These are phyloP conservation scores for Girardinichthys multiradiatus DNA, from an alignment of 2,113 vertebrate species.

Conservation along the genomic window DNA sequence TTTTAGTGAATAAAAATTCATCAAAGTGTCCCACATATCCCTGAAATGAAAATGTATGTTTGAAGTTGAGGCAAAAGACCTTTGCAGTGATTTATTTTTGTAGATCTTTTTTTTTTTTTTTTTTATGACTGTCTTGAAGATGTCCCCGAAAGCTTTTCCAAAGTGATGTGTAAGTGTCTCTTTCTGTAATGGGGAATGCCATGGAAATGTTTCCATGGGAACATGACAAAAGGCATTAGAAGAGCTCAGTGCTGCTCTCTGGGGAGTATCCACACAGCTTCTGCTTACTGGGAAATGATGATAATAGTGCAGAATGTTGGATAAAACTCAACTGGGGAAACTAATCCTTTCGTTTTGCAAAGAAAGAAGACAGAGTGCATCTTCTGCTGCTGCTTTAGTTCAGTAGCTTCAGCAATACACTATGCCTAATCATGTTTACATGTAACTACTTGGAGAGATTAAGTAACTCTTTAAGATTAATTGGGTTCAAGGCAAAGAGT, in stretches of 20 bases:
- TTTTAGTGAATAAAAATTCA: not conserved
- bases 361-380: slow-evolving; percentile 39
- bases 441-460: slow-evolving; percentile 10
- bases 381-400: slow-evolving; percentile 29
- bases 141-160: slow-evolving; percentile 53
- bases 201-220: slow-evolving; percentile 78
- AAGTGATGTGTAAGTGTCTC: slow-evolving; percentile 77
- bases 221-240: slow-evolving; percentile 68
- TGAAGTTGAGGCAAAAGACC: slow-evolving; percentile 45
- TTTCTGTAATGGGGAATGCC: slow-evolving; percentile 76
- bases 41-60: slow-evolving; percentile 9
- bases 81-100: slow-evolving; percentile 52
- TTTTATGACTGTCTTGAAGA: slow-evolving; percentile 56
- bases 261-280: slow-evolving; percentile 71
- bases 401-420: not conserved
- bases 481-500: slow-evolving; percentile 1
- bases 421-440: slow-evolving; percentile 19
- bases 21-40: not conserved
- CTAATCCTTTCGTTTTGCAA: slow-evolving; percentile 56
- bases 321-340: slow-evolving; percentile 68
- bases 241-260: slow-evolving; percentile 73
- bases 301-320: slow-evolving; percentile 70
- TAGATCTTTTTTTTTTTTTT: slow-evolving; percentile 9
- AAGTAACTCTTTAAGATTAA: slow-evolving; percentile 16
- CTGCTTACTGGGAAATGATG: slow-evolving; percentile 73